These are phyloP conservation scores for Drosophila tani DNA, from an alignment of 1,140 invertebrate species.

Conservation along the genomic window DNA sequence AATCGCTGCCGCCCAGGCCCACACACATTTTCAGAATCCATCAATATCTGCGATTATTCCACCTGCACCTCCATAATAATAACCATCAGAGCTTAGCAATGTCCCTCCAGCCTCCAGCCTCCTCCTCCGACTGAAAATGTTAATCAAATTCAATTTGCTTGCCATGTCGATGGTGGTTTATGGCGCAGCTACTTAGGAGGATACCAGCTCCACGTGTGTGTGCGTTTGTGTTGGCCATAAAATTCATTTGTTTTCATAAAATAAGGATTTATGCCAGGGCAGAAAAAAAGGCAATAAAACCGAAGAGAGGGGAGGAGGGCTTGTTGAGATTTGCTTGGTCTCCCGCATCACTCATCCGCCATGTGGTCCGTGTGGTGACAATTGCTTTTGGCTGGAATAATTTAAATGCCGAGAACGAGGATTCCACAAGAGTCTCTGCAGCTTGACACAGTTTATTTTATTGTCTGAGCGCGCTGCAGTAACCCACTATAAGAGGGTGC, in stretches of 20 bases:
- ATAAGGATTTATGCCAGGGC: slow-evolving; percentile 63
- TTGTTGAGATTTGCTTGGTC: slow-evolving; percentile 38
- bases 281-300: slow-evolving; percentile 65
- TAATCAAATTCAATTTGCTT: slow-evolving; percentile 80
- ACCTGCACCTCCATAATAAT: slow-evolving; percentile 48
- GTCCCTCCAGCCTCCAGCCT: slow-evolving; percentile 7
- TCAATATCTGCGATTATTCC: slow-evolving; percentile 43
- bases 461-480: slow-evolving; percentile 31
- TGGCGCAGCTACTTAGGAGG: slow-evolving; percentile 40
- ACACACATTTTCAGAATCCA: slow-evolving; percentile 14
- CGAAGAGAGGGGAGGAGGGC: not conserved
- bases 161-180: slow-evolving; percentile 53
- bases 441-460: slow-evolving; percentile 56
- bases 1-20: slow-evolving; percentile 1
- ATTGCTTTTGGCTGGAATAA: slow-evolving; percentile 56
- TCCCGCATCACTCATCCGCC: slow-evolving; percentile 68
- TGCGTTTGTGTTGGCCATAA: slow-evolving; percentile 51
- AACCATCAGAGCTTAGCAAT: slow-evolving; percentile 34
- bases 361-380: slow-evolving; percentile 60
- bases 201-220: slow-evolving; percentile 10
- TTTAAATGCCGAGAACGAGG: slow-evolving; percentile 45
- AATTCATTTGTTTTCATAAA: slow-evolving; percentile 83
- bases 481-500: slow-evolving; percentile 14
- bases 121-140: slow-evolving; percentile 32
- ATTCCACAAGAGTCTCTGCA: slow-evolving; percentile 29